Evolutionary conservation across 1,140 invertebrate genomes (phyloP), one percentile per base, ranked within the genome.

Genomic region (Saccostrea cuccullata): DNA sequence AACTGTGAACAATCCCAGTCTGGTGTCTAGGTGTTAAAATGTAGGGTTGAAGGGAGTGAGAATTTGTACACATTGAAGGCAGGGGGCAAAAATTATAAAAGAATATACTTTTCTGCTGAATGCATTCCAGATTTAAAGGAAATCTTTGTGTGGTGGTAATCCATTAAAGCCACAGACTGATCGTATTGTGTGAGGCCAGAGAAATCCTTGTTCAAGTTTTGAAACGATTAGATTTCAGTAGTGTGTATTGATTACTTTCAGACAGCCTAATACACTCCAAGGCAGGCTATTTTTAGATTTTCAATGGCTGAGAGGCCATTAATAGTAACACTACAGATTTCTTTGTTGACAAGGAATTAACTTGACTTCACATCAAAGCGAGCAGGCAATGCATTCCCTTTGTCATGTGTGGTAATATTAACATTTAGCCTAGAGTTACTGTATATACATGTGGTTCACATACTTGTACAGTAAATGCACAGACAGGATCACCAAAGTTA

Each of bases 101-200:
- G 70, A 77, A 77, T 77, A 26, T 77, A 77, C 70, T 77, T 13
- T 17, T 15, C 12, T 77, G 12, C 30, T 77, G 70, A 77, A 77
- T 77, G 70, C 70, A 77, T 77, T 15, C 30, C 70, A 77, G 70
- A 77, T 77, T 77, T 36, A 77, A 77, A 77, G 70, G 70, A 77
- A 77, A 77, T 30, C 15, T 77, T 26, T 30, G 23, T 73, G 23
- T 77, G 70, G 23, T 30, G 70, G 26, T 77, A 77, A 77, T 77
- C 70, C 70, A 77, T 77, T 77, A 77, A 73, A 77, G 30, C 70
- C 70, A 77, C 70, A 77, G 70, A 77, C 70, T 77, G 70, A 77
- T 77, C 26, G 23, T 77, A 77, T 77, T 77, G 70, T 77, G 70
- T 77, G 26, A 77, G 26, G 70, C 70, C 15, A 77, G 70, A 26